phyloP scores from a whole-genome alignment of 2,797 vertebrate species.

The Sebastiscus tertius region DNA sequence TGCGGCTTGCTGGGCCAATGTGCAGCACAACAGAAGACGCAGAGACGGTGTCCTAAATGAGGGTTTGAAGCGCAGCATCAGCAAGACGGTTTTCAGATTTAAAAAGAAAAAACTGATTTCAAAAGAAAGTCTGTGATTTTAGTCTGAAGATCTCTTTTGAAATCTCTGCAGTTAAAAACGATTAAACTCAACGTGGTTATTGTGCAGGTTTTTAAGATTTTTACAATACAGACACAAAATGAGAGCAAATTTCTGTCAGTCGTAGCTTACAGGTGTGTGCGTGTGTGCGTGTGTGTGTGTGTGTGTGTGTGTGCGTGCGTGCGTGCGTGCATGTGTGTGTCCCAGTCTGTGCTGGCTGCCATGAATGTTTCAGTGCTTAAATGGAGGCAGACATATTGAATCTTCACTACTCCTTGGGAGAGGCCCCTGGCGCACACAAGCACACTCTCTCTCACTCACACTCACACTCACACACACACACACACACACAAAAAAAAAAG shows the following conservation, averaged over 20 bases:
- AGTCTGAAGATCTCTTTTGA: neutral
- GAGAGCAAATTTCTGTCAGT: neutral
- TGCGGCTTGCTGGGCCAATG: conserved; percentile 37
- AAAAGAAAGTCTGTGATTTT: neutral
- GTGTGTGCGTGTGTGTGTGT: conserved; percentile 12
- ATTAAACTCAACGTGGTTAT: neutral
- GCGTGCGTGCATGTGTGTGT: conserved; percentile 6
- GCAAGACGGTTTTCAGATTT: neutral
- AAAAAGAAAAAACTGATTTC: neutral
- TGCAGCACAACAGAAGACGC: conserved; percentile 23
- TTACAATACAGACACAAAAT: conserved; percentile 7
- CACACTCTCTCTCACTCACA: conserved; percentile 9
- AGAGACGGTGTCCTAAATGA: conserved; percentile 5
- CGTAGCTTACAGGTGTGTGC: conserved; percentile 6
- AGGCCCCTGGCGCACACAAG: conserved; percentile 48
- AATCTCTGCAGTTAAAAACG: neutral
- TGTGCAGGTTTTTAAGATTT: neutral
- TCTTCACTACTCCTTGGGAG: conserved; percentile 65
- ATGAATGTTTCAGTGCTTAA: conserved; percentile 73
- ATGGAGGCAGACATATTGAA: conserved; percentile 71
- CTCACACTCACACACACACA: conserved; percentile 16
- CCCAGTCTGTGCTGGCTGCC: conserved; percentile 35
- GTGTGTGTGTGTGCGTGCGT: conserved; percentile 10
- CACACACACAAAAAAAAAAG: conserved; percentile 12
- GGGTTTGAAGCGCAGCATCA: neutral